These are phyloP conservation scores for Halcyon chelicuti DNA, from an alignment of 2,797 vertebrate species.

Conservation along the genomic window DNA sequence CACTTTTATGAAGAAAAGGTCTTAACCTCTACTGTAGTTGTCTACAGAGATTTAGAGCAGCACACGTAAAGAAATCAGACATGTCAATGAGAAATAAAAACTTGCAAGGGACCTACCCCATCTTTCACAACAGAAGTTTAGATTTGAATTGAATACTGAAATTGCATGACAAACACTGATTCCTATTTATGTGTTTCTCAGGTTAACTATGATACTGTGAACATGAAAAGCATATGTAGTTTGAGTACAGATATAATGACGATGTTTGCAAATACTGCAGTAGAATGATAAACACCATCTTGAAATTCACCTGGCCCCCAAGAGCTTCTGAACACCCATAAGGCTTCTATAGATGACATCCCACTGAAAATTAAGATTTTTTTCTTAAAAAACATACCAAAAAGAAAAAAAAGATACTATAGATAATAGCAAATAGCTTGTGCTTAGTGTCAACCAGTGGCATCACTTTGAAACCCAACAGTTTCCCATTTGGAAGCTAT, in stretches of 20 bases:
- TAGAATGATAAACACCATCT: not conserved
- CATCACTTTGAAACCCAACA: not conserved
- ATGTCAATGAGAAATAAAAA: not conserved
- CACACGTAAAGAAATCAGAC: not conserved
- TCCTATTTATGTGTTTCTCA: not conserved
- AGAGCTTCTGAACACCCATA: not conserved
- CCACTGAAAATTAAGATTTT: not conserved
- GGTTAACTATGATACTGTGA: not conserved
- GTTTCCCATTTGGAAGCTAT: not conserved
- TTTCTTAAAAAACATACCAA: not conserved
- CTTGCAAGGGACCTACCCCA: not conserved
- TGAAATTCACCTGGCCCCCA: not conserved
- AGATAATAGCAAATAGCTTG: not conserved
- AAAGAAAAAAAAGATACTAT: not conserved
- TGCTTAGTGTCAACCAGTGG: not conserved
- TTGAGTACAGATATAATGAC: not conserved
- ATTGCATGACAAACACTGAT: not conserved
- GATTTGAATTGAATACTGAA: not conserved
- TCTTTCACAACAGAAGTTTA: not conserved
- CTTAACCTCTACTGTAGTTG: not conserved
- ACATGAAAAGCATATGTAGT: not conserved
- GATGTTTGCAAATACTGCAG: not conserved
- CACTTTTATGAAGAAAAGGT: constrained; percentile 19
- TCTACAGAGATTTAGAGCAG: not conserved
- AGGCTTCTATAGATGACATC: not conserved